Conservation (phyloP, 1,140 invertebrate species). For the Lepidurus apus region DNA sequence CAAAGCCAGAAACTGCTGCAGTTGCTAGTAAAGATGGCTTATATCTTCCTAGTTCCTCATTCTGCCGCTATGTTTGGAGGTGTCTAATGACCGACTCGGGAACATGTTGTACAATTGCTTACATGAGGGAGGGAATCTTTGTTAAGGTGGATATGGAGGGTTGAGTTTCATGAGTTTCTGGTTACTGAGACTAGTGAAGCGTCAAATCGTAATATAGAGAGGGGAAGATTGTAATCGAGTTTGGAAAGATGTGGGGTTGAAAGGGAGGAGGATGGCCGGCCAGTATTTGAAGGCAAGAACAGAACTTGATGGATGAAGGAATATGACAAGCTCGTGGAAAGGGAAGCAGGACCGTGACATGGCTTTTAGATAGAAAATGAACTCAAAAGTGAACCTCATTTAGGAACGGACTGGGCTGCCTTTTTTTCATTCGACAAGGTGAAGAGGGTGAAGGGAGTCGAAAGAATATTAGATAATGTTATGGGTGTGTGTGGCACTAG, state of each 20-base stretch:
- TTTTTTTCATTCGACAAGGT: not conserved
- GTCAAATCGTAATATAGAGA: not conserved
- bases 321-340: not conserved
- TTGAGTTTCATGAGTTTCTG: not conserved
- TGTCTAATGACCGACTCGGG: too few relatives aligned
- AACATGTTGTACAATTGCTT: too few relatives aligned
- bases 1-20: not conserved
- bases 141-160: not conserved
- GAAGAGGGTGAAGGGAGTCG: not conserved
- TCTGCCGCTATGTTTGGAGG: too few relatives aligned
- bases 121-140: too few relatives aligned
- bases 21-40: not conserved
- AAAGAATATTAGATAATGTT: not conserved
- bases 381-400: not conserved
- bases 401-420: not conserved
- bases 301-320: slow-evolving; percentile 6
- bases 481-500: not conserved
- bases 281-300: too few relatives aligned
- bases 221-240: not conserved
- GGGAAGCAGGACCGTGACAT: not conserved
- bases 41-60: not conserved
- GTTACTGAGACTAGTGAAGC: not conserved
- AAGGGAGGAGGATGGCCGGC: too few relatives aligned
- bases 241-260: not conserved
- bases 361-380: not conserved